Base-by-base conservation (phyloP, 2,888 invertebrate species). In the Melinopterus prodromus region DNA sequence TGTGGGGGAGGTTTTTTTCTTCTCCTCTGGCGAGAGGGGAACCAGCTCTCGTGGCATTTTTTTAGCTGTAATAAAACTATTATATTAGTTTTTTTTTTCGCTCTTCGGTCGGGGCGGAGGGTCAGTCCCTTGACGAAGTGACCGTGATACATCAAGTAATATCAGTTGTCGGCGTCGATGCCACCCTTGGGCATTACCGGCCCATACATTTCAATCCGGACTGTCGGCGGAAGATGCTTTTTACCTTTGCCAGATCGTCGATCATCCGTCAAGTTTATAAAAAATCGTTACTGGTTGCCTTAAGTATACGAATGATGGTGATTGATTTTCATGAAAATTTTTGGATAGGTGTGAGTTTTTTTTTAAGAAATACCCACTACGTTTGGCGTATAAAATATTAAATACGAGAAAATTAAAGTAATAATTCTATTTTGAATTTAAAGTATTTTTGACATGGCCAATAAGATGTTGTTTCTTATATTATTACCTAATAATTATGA, bases 111-210 rank as follows among this genome's bases (percentile, higher is more conserved):
- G 85, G 88, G 87, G 76, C 77, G 70, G 84, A 81, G 72, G 80
- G 81, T 78, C 81, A 82, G 87, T 88, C 88, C 88, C 88, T 84
- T 86, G 88, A 86, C 87, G 87, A 85, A 88, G 87, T 89, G 89
- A 89, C 89, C 89, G 89, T 88, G 89, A 89, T 89, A 89, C 88
- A 89, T 89, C 89, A 89, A 89, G 88, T 87, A 89, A 89, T 88
- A 89, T 89, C 89, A 88, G 88, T 88, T 88, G 89, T 88, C 88
- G 87, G 74, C 84, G 85, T 84, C 84, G 87, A 87, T 88, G 88
- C 87, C 85, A 87, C 87, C 86, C 86, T 82, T 85, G 85, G 86
- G 87, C 88, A 88, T 88, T 85, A 79, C 84, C 86, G 86, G 87
- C 85, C 89, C 87, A 89, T 89, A 89, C 89, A 87, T 89, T 89